Evolutionary conservation across 2,113 vertebrate genomes (phyloP).

Genomic region (Lates calcarifer): DNA sequence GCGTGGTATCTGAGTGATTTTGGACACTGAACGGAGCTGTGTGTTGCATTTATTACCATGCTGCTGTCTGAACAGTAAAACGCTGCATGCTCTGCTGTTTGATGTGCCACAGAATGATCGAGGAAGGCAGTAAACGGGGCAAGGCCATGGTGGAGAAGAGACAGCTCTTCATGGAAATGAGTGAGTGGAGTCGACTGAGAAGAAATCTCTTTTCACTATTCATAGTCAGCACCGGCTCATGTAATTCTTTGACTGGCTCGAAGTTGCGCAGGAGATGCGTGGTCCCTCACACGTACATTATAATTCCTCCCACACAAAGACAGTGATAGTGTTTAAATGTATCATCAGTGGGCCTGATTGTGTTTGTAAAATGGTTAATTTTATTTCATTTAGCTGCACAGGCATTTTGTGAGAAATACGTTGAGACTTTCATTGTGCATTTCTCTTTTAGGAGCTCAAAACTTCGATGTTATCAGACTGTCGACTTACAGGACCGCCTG

Average conservation of each 20-base stretch:
- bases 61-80: constrained; percentile 20
- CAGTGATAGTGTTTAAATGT: constrained; percentile 5
- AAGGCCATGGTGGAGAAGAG: constrained; percentile 98
- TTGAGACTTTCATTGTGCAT: not conserved
- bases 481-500: constrained; percentile 98
- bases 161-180: constrained; percentile 99
- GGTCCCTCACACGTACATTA: constrained; percentile 31
- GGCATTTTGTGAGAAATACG: not conserved
- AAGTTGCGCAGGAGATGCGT: constrained; percentile 28
- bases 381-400: not conserved
- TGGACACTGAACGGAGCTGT: constrained; percentile 16
- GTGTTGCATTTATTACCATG: constrained; percentile 14
- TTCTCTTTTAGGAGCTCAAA: constrained; percentile 90
- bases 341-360: constrained; percentile 5
- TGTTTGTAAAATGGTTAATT: not conserved
- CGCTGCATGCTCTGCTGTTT: constrained; percentile 51
- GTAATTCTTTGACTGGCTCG: constrained; percentile 25
- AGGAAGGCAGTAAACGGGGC: constrained; percentile 94
- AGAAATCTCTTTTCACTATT: constrained; percentile 58
- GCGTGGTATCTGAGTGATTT: not conserved
- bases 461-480: constrained; percentile 97
- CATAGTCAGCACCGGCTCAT: constrained; percentile 15
- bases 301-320: constrained; percentile 48
- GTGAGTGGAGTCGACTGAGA: constrained; percentile 86
- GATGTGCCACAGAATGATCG: constrained; percentile 92